A percentile compares a stretch with the other conserved stretches of the same genome.
These are phyloP conservation scores for Dendropsophus ebraccatus DNA, from an alignment of 2,113 vertebrate species.

Conservation along the genomic window DNA sequence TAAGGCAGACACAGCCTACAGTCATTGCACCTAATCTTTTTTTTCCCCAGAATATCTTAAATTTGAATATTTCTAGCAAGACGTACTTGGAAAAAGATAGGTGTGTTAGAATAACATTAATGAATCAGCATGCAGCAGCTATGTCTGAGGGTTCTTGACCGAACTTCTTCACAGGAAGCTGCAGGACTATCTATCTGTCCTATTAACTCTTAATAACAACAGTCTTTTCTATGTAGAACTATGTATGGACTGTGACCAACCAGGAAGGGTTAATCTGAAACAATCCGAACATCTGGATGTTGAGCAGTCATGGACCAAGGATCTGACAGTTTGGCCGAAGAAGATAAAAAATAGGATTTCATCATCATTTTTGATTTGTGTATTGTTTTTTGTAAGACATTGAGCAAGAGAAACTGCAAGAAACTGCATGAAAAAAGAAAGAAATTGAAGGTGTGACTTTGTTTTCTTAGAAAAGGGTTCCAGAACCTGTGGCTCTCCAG, in stretches of 20 bases:
- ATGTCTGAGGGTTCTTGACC: not conserved
- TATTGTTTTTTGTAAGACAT: not conserved
- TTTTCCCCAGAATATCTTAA: not conserved
- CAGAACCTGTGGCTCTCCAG: too few species aligned
- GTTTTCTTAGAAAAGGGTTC: too few species aligned
- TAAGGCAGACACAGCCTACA: not conserved
- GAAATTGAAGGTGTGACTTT: constrained; percentile 10
- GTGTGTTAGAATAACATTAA: not conserved
- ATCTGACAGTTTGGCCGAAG: constrained; percentile 16
- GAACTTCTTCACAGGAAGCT: not conserved
- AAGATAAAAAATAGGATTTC: not conserved
- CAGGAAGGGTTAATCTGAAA: constrained; percentile 29
- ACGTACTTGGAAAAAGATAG: not conserved
- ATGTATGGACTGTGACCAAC: too few species aligned
- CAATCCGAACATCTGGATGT: constrained; percentile 45
- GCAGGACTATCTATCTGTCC: not conserved
- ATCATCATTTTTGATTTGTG: constrained; percentile 19
- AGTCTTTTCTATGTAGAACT: too few species aligned
- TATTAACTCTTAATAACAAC: not conserved
- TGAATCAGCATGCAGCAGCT: not conserved
- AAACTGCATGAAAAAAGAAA: constrained; percentile 12
- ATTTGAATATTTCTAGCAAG: not conserved
- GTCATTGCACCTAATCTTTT: not conserved
- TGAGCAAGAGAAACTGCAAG: not conserved
- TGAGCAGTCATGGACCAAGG: constrained; percentile 32